Conservation (phyloP, 2,888 invertebrate genomes). For the Lasioglossum villosulum region DNA sequence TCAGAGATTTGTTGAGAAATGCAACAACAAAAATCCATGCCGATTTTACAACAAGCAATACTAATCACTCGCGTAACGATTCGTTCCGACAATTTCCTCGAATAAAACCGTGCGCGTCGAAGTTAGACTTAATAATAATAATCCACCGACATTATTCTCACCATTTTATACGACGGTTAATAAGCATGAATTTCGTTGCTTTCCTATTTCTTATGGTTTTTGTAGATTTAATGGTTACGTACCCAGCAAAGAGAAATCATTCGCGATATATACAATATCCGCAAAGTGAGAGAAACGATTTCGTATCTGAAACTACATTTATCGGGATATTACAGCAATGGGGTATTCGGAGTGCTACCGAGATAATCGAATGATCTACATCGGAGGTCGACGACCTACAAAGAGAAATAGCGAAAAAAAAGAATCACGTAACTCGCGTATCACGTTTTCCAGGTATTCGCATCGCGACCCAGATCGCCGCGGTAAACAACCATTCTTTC, state of each 20-base stretch:
- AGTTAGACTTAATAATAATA: neutral
- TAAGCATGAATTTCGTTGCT: neutral
- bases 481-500: neutral
- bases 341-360: neutral
- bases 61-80: neutral
- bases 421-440: neutral
- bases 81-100: neutral
- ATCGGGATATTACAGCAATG: neutral
- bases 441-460: slow-evolving; percentile 12
- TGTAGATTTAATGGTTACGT: neutral
- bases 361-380: slow-evolving; percentile 16
- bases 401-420: neutral
- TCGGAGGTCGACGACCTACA: slow-evolving; percentile 5
- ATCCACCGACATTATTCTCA: neutral
- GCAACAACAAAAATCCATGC: neutral
- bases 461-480: neutral
- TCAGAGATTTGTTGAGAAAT: neutral
- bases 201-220: neutral
- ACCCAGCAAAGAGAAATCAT: neutral
- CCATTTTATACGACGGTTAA: neutral
- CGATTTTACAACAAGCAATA: neutral
- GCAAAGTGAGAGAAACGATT: neutral
- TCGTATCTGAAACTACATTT: neutral
- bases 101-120: neutral
- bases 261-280: neutral